Evolutionary conservation across 2,113 vertebrate genomes (phyloP), one percentile per base, ranked within the genome.

Genomic region (Arothron firmamentum): DNA sequence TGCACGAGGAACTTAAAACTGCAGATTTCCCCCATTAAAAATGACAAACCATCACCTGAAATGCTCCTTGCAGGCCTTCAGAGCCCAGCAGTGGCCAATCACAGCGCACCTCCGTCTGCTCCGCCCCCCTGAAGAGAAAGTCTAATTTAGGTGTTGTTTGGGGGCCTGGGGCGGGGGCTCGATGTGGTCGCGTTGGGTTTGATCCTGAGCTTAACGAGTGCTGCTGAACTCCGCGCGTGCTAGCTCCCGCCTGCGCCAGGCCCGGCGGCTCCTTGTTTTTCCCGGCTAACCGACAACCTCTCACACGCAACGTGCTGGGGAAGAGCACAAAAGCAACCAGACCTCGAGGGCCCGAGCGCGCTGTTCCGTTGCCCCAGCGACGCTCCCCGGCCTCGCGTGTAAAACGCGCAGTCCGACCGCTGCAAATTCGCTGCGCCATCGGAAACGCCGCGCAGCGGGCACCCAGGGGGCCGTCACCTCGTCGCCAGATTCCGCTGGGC

Each of bases 201-300:
- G 58, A 78, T 67, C 79, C 77, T 55, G 54, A 78, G 67, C 60
- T 62, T 75, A 85, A 79, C 72, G 65, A 81, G 67, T 46, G 53
- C 49, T 68, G 80, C 41, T 69, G 76, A 78, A 72, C 65, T 66
- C 25, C 45, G 28, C 54, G n/a, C n/a, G n/a, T n/a, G n/a, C n/a
- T 53, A 56, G 51, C 47, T 67, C 57, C 62, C 48, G 43, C 62
- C 66, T 58, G 47, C 18, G n/a, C 49, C 57, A 64, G 67, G 72
- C 68, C 68, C 74, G 62, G 8, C 73, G 65, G 78, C 78, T 71
- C 67, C 57, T 58, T 51, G 57, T 63, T 67, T 28, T 21, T 59
- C 41, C 12, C 50, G 46, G 54, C n/a, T 2, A 82, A 56, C 72
- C 62, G 48, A 76, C 50, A 72, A 42, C 65, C 49, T 61, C 52